These are phyloP conservation scores for Magallana ariakensis DNA, from an alignment of 1,140 invertebrate species.

Conservation along the genomic window DNA sequence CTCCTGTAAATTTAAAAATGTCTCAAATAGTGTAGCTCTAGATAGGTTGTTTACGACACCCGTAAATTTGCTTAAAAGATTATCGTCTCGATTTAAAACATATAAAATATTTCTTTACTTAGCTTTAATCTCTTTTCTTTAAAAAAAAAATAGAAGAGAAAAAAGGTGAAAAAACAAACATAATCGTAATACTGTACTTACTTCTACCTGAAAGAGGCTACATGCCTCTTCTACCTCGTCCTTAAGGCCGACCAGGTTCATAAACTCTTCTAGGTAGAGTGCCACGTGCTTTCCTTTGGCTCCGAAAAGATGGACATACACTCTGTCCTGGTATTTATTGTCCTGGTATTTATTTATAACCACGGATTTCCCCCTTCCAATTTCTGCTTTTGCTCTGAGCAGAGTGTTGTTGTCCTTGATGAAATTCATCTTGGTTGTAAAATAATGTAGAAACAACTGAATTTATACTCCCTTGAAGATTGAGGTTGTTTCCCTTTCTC, in stretches of 20 bases:
- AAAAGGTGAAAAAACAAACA: no score
- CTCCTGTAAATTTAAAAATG: no score
- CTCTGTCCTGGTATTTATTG: background rate
- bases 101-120: no score
- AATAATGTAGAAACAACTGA: no score
- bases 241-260: background rate
- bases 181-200: background rate
- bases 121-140: no score
- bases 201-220: background rate
- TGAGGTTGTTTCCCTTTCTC: no score
- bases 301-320: background rate
- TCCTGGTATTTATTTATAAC: background rate
- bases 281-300: background rate
- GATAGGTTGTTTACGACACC: no score
- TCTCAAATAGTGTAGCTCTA: no score
- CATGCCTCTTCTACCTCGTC: background rate
- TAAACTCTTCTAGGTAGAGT: background rate
- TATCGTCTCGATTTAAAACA: no score
- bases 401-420: background rate
- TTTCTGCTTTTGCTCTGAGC: background rate
- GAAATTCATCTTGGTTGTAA: background rate
- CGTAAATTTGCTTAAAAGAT: no score
- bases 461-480: no score
- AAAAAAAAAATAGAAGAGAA: no score
- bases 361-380: background rate